Conservation (phyloP, 2,797 vertebrate species). For the Danio aesculapii region DNA sequence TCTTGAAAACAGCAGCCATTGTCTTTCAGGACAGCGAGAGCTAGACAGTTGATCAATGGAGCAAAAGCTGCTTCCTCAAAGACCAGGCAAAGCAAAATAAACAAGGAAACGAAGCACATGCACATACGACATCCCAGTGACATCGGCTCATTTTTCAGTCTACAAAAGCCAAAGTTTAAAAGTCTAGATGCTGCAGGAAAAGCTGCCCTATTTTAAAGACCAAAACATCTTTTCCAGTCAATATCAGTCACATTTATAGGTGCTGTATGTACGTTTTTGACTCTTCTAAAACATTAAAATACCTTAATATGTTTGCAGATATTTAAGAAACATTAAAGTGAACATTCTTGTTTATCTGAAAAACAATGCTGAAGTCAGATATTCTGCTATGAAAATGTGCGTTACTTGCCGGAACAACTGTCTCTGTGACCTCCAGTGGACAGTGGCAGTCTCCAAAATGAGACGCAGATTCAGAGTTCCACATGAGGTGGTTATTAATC, state of each 20-base stretch:
- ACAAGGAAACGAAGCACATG: slow-evolving; percentile 63
- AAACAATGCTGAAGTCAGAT: no score
- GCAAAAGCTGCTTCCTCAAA: slow-evolving; percentile 80
- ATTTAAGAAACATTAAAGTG: no score
- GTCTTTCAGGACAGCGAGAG: slow-evolving; percentile 69
- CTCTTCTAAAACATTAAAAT: no score
- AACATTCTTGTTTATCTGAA: no score
- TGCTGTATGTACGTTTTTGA: no score
- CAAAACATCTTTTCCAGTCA: slow-evolving; percentile 6
- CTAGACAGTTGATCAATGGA: slow-evolving; percentile 72
- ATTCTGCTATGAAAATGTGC: no score
- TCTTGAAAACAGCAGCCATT: slow-evolving; percentile 76
- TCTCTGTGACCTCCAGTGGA: no score
- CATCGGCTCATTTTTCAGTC: slow-evolving; percentile 24
- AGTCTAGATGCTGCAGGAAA: background rate
- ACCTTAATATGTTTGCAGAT: no score
- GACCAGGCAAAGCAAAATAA: slow-evolving; percentile 69
- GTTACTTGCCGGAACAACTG: no score
- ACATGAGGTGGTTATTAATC: no score
- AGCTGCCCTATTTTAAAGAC: slow-evolving; percentile 16
- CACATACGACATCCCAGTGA: background rate
- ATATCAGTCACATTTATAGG: background rate
- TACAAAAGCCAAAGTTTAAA: slow-evolving; percentile 3
- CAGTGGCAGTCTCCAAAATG: no score
- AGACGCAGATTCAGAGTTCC: no score